Conservation (phyloP, 2,797 vertebrate species). For the Ceryle rudis region DNA sequence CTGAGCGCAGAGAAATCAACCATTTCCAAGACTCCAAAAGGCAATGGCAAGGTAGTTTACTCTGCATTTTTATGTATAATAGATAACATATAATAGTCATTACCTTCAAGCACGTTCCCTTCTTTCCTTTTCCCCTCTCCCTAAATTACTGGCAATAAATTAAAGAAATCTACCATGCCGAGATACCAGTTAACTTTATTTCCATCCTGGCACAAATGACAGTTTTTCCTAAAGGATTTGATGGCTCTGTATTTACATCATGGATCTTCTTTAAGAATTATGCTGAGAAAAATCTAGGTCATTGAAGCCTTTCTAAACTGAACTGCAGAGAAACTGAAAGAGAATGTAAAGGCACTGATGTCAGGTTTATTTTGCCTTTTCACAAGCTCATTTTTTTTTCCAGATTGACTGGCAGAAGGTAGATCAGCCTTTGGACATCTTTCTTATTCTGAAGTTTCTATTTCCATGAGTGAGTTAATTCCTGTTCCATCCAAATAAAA, state of each 20-base stretch:
- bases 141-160: not conserved
- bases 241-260: slow-evolving; percentile 16
- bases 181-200: not conserved
- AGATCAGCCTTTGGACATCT: not conserved
- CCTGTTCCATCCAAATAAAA: slow-evolving; percentile 1
- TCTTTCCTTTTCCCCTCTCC: not conserved
- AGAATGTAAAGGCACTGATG: not conserved
- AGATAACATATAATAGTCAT: not conserved
- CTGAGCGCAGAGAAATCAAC: not conserved
- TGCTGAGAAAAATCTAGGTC: slow-evolving; percentile 44
- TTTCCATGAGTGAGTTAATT: not conserved
- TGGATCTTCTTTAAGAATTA: slow-evolving; percentile 31
- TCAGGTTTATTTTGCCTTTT: slow-evolving; percentile 11
- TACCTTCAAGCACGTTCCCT: not conserved
- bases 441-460: not conserved
- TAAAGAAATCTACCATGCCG: not conserved
- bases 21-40: not conserved
- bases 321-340: slow-evolving; percentile 1
- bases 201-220: not conserved
- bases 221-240: slow-evolving; percentile 27
- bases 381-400: not conserved
- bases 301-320: slow-evolving; percentile 31
- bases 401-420: slow-evolving; percentile 11
- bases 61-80: not conserved
- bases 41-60: not conserved